phyloP scores from a whole-genome alignment of 2,113 vertebrate genomes.

The Nematolebias whitei region DNA sequence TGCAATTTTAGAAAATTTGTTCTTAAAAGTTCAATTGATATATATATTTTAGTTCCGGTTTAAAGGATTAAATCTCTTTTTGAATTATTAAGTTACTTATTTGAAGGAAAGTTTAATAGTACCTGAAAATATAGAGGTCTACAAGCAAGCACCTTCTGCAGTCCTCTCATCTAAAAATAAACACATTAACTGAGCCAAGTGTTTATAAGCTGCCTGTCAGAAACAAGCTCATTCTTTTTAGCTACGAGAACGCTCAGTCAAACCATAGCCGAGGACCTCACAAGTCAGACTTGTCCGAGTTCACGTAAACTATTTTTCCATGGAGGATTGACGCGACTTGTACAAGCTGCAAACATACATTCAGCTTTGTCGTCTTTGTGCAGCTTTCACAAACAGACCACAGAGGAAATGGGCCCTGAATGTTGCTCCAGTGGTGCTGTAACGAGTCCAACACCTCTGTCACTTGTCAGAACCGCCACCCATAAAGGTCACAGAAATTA shows the following conservation, averaged over 20 bases:
- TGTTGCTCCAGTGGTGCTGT: constrained; percentile 37
- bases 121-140: neutral
- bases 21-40: too few relatives aligned
- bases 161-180: too few relatives aligned
- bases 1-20: too few relatives aligned
- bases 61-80: too few relatives aligned
- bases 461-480: constrained; percentile 52
- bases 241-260: neutral
- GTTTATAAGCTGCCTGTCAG: too few relatives aligned
- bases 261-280: neutral
- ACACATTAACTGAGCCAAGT: too few relatives aligned
- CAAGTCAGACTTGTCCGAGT: neutral
- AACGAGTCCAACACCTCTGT: constrained; percentile 67
- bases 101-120: too few relatives aligned
- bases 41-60: too few relatives aligned
- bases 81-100: too few relatives aligned
- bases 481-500: constrained; percentile 72
- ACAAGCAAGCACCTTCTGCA: constrained; percentile 9
- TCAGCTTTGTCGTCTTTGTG: constrained; percentile 16
- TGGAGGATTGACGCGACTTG: neutral
- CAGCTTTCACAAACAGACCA: too few relatives aligned
- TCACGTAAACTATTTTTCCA: constrained; percentile 9
- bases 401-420: constrained; percentile 50
- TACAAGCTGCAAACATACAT: constrained; percentile 44
- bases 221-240: constrained; percentile 10